Evolutionary conservation across 2,113 vertebrate species (phyloP), one percentile per base, ranked within the genome.

Genomic region (Gobius niger): DNA sequence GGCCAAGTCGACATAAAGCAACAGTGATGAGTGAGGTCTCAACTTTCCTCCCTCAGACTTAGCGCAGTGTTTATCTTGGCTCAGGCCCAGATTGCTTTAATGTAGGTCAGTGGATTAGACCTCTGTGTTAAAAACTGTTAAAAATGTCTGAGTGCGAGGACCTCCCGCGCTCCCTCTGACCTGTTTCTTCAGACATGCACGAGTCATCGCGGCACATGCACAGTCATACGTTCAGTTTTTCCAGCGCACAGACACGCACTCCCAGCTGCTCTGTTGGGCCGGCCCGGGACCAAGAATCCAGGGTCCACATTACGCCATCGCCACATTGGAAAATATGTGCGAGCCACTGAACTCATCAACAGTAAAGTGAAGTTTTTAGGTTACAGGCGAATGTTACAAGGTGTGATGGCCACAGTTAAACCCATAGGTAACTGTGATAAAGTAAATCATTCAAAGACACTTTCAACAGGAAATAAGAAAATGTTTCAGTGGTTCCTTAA

Each of bases 101-200:
- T 88, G 73, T 89, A 88, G 84, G 84, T 89, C 87, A 88, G 75
- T 75, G 54, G 49, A 69, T 70, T 68, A 72, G 84, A 80, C 73
- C 57, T 85, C 81, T 46, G 54, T n/a, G 10, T 63, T 46, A 13
- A 68, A 64, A 74, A 71, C 46, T 57, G 51, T 47, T 68, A 67
- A 63, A 80, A 77, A 75, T 19, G 63, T 81, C 59, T 82, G 59
- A 82, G 64, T 78, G 19, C 78, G 41, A 70, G 65, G 73, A 81
- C 81, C 53, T 83, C 75, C 80, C 65, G 60, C 77, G 74, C 68
- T 75, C 68, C 70, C 40, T 70, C 72, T 80, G 74, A 87, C 81
- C 85, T 50, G 67, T 65, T 82, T 82, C 74, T 75, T 66, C 67
- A 70, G 84, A 82, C 83, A 80, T 67, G 68, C 74, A 54, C 82